phyloP scores from a whole-genome alignment of 2,888 invertebrate genomes.

The Diplazon laetatorius region DNA sequence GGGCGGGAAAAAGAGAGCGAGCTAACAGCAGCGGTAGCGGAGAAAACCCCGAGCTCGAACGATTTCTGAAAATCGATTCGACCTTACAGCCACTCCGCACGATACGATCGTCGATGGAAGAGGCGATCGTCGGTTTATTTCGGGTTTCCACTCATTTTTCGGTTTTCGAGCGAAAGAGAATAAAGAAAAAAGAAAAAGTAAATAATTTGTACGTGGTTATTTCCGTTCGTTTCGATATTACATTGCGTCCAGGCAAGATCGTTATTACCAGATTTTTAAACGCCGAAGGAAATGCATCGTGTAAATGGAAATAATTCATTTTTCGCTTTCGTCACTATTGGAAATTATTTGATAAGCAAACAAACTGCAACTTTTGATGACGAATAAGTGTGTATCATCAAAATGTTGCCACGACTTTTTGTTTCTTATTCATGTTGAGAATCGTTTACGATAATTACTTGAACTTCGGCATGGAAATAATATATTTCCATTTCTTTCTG shows the following conservation, averaged over 20 bases:
- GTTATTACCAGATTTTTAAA: conserved; percentile 22
- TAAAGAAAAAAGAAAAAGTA: too few species aligned
- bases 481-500: too few species aligned
- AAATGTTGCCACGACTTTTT: too few species aligned
- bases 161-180: conserved; percentile 17
- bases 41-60: conserved; percentile 36
- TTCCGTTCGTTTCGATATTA: not conserved
- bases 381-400: too few species aligned
- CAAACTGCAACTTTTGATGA: too few species aligned
- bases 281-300: not conserved
- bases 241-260: conserved; percentile 6
- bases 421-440: too few species aligned
- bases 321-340: too few species aligned
- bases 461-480: too few species aligned
- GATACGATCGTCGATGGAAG: conserved; percentile 53
- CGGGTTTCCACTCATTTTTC: conserved; percentile 8
- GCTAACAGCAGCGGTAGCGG: conserved; percentile 31
- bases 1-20: too few species aligned
- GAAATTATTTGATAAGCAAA: too few species aligned
- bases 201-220: conserved; percentile 11
- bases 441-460: too few species aligned
- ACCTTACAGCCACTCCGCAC: conserved; percentile 41
- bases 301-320: not conserved
- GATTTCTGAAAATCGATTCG: conserved; percentile 60
- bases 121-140: conserved; percentile 49